Base-by-base conservation (phyloP, 1,140 invertebrate genomes). In the Episyrphus balteatus region DNA sequence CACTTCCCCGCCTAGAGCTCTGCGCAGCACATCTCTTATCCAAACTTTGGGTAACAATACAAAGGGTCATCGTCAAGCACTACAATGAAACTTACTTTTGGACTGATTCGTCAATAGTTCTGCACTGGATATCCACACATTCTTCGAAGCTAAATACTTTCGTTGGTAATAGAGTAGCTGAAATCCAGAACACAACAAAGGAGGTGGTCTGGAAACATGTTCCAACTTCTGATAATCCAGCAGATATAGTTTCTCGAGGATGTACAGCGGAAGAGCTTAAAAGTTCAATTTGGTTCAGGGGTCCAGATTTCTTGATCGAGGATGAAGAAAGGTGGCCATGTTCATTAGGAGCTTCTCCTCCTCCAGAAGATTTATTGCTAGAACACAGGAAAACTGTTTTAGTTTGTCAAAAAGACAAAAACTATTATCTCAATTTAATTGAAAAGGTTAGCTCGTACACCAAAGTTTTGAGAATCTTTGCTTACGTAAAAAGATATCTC, bases 191-290 rank as follows among this genome's bases (percentile, higher is more conserved):
- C 12, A 18, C 49, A 0, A 55, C 54, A 18, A 36, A 30, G 26
- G 46, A 8, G 31, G 54, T 33, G 31, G 54, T 33, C 62, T 57
- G 60, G 10, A 47, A 15, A 49, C n/a, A 66, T 47, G 53, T 59
- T 5, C 43, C 49, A 8, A 42, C n/a, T n/a, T n/a, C n/a, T n/a
- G n/a, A n/a, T n/a, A n/a, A n/a, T n/a, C n/a, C n/a, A n/a, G n/a
- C n/a, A n/a, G n/a, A n/a, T n/a, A n/a, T n/a, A n/a, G n/a, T n/a
- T n/a, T n/a, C n/a, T n/a, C n/a, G n/a, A n/a, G n/a, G n/a, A n/a
- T n/a, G n/a, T n/a, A n/a, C n/a, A n/a, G n/a, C n/a, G n/a, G n/a
- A n/a, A n/a, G n/a, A n/a, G n/a, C n/a, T n/a, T n/a, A n/a, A n/a
- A n/a, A n/a, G n/a, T n/a, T n/a, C n/a, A n/a, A n/a, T n/a, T n/a